Conservation (phyloP, 2,797 vertebrate genomes). For the Numenius phaeopus region DNA sequence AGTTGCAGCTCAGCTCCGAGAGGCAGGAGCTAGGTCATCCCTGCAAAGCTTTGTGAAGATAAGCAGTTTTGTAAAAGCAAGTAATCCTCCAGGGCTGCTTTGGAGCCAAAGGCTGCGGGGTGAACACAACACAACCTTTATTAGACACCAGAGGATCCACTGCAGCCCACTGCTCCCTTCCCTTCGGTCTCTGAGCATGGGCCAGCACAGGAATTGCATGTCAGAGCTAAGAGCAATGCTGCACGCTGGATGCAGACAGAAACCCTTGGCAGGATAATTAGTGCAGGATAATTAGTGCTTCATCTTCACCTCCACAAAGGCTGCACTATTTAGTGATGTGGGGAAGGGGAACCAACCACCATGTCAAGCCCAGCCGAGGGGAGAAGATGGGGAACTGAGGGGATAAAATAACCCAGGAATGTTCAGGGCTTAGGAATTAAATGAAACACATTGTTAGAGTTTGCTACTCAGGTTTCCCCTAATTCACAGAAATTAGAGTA, state of each 20-base stretch:
- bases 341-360: not conserved
- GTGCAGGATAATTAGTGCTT: not conserved
- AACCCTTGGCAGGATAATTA: not conserved
- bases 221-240: not conserved
- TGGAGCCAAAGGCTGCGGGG: not conserved
- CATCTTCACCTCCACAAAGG: not conserved
- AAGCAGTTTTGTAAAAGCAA: not conserved
- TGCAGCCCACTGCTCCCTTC: rapidly evolving
- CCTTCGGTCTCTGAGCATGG: rapidly evolving
- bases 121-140: not conserved
- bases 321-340: rapidly evolving
- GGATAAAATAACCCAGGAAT: slow-evolving; percentile 20
- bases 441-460: slow-evolving; percentile 19
- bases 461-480: slow-evolving; percentile 43
- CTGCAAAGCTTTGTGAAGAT: not conserved
- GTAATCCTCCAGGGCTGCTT: not conserved
- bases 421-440: not conserved
- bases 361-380: rapidly evolving
- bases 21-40: not conserved
- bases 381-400: not conserved
- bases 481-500: slow-evolving; percentile 45
- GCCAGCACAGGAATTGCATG: not conserved
- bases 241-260: not conserved
- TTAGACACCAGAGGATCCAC: not conserved
- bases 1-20: not conserved